phyloP scores from a whole-genome alignment of 1,140 invertebrate genomes.

The Heliothis virescens region DNA sequence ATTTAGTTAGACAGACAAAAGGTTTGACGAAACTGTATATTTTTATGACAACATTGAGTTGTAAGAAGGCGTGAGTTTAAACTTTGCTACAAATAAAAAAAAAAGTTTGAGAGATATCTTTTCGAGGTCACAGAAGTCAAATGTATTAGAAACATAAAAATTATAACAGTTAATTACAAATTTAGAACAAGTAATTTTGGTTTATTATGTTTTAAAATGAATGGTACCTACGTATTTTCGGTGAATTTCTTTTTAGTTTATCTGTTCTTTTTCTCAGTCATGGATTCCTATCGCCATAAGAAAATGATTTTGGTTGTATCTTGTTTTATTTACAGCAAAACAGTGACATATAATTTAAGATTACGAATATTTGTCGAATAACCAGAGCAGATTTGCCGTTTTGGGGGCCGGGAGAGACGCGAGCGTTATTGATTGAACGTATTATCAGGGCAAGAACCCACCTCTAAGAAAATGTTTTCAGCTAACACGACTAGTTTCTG shows the following conservation, averaged over 20 bases:
- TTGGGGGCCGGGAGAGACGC: not conserved
- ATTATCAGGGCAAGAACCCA: constrained; percentile 2
- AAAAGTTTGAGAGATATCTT: not conserved
- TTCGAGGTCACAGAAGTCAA: not conserved
- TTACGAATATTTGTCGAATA: not conserved
- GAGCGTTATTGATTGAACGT: not conserved
- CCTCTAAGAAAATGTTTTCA: not conserved
- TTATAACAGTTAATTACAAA: not conserved
- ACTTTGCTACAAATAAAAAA: too few species aligned
- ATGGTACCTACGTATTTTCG: too few species aligned
- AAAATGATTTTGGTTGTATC: not conserved
- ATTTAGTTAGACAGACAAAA: not conserved
- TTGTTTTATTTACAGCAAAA: not conserved
- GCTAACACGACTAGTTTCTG: not conserved
- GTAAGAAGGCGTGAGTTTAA: not conserved
- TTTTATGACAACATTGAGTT: not conserved
- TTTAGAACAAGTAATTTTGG: too few species aligned
- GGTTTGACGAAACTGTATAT: not conserved
- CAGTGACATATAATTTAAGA: not conserved
- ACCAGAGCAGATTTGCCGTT: not conserved
- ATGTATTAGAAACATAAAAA: not conserved
- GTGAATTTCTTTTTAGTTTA: too few species aligned
- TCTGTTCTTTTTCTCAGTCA: too few species aligned
- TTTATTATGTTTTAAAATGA: too few species aligned
- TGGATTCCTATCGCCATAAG: too few species aligned